Base-by-base conservation (phyloP, 2,888 invertebrate species). In the Lasioglossum malachurum region DNA sequence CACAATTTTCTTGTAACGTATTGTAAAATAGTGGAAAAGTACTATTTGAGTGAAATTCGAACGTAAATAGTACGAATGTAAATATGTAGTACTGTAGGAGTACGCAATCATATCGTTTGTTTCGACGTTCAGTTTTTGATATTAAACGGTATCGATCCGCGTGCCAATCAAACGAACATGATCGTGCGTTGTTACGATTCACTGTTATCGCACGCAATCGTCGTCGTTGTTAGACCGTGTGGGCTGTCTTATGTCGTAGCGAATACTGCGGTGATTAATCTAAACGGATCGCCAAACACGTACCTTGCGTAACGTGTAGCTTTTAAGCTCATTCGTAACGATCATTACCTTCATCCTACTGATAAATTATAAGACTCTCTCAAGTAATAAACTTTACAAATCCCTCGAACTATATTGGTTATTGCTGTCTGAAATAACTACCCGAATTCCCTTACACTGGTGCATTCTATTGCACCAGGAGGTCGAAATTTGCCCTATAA, bases 331-430 rank as follows among this genome's bases (percentile, higher is more conserved):
- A 82, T 87, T 90, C 57, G 82, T 85, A 88, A 89, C 78, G 44
- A 79, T 87, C 87, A 87, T 90, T 89, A 88, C 73, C 64, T 86
- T 85, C 75, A 67, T 82, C 78, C 76, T 81, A 86, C 38, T 23
- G 75, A 80, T 84, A 89, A 87, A 75, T 67, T 60, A 49, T 84
- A 84, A 83, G 67, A 73, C 79, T 76, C 85, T 81, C 71, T 83
- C 86, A 83, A 64, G 80, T 78, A 89, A 89, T 89, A 89, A 89
- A 89, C 44, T 86, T 87, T 86, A 75, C 80, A 78, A 84, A 88
- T 80, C 79, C 41, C 16, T 27, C 27, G 31, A 35, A 67, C 35
- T 31, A 31, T 31, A 31, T 31, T 67, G 53, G 53, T 67, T 31
- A 31, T 31, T 67, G 27, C n/a, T 31, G 5, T 7, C 14, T 31